Base-by-base conservation (phyloP, 2,888 invertebrate species). In the Heteropelma amictum region DNA sequence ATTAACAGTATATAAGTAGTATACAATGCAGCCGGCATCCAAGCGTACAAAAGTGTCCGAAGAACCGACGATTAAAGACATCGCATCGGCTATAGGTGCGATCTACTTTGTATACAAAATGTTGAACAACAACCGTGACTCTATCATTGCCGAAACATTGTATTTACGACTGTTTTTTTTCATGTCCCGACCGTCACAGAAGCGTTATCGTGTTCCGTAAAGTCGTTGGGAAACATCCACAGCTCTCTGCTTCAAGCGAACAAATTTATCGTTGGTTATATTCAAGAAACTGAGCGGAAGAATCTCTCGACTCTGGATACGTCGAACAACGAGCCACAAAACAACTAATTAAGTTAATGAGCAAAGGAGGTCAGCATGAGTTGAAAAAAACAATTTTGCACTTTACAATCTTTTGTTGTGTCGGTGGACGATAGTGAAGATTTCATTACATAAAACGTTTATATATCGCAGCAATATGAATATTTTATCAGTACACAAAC, bases 201-300 rank as follows among this genome's bases (percentile, higher is more conserved):
- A 81, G 88, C 90, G 68, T 88, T 92, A 82, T 88, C 89, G 30
- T 77, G 81, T 21, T 90, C 89, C 61, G 84, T 89, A 47, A 82
- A 87, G 71, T 90, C 89, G 60, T 83, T 92, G 49, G 87, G 88
- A 19, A 77, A 83, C 28, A 83, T 88, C 61, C 90, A 91, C 73
- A 89, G 86, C 49, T 87, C 90, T 69, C 84, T 92, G 38, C 83
- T 91, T 71, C 90, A 90, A 83, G 85, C 90, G n/a, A 92, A 92
- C 80, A 86, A 90, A 60, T 88, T 90, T 14, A 79, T 92, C 51
- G 89, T 89, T 51, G 86, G 89, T 0, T 91, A 91, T 80, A 86
- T 91, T 45, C 88, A 89, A 77, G 90, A 91, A 74, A 89, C 89
- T 79, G 89, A 90, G 72, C 88, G 86, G 75, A 26, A 72, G 28